A percentile compares a stretch with the other conserved stretches of the same genome.
Evolutionary conservation across 2,797 vertebrate species (phyloP).

Genomic region (Myotis daubentonii): DNA sequence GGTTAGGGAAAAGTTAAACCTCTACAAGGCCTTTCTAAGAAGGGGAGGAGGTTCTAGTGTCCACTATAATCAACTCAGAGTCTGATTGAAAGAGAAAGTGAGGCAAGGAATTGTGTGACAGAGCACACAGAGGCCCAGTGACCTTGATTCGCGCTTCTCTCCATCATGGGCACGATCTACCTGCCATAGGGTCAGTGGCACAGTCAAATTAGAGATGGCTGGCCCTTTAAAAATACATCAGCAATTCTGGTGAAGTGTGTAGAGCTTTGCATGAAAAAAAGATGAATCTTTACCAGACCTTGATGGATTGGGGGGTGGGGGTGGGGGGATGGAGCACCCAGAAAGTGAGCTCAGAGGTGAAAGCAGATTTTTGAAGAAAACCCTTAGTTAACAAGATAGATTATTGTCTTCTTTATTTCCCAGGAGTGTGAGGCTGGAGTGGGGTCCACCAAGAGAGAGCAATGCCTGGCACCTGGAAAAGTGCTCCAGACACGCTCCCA

Average conservation of each 20-base stretch:
- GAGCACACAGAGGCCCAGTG: background rate
- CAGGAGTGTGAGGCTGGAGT: background rate
- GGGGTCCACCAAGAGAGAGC: background rate
- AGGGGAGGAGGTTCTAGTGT: background rate
- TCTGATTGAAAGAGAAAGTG: background rate
- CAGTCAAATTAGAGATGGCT: background rate
- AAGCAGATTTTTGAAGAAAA: background rate
- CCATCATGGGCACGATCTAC: background rate
- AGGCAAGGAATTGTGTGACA: background rate
- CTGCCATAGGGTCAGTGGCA: background rate
- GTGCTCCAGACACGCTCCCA: background rate
- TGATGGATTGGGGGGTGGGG: background rate
- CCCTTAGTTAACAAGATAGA: background rate
- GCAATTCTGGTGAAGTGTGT: background rate
- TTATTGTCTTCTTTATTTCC: background rate
- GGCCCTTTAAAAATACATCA: background rate
- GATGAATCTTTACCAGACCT: background rate
- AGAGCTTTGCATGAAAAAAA: background rate
- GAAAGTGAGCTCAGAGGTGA: background rate
- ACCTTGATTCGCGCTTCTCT: background rate
- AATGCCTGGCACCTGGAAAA: background rate
- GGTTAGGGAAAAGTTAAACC: background rate
- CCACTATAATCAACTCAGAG: background rate
- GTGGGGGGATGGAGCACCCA: background rate
- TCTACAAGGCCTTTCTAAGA: background rate